These are phyloP conservation scores for Cataglyphis hispanica DNA, from an alignment of 1,140 invertebrate species.

Conservation along the genomic window DNA sequence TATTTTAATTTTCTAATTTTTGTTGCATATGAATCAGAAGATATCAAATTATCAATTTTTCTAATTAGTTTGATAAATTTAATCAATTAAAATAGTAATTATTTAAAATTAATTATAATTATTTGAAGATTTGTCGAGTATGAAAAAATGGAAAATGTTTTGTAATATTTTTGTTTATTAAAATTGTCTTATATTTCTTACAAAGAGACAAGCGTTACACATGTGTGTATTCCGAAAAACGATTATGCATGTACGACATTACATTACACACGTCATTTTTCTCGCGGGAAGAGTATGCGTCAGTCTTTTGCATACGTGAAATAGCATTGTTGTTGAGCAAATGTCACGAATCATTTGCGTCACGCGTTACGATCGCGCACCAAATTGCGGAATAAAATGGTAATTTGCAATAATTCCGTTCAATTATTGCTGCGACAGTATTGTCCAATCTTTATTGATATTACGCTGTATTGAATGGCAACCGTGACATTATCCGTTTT, in stretches of 20 bases:
- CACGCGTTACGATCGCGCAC: conserved; percentile 46
- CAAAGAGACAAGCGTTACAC: not conserved
- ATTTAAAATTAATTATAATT: not conserved
- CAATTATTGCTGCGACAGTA: conserved; percentile 41
- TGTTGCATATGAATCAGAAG: not conserved
- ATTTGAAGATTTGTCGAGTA: not conserved
- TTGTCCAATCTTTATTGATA: conserved; percentile 52
- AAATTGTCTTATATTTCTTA: not conserved
- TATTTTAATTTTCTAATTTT: not conserved
- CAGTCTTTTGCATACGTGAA: not conserved
- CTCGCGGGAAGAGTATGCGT: not conserved
- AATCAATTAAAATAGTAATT: not conserved
- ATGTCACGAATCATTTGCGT: conserved; percentile 53
- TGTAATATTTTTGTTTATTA: not conserved
- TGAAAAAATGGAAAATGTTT: not conserved
- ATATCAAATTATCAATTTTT: not conserved
- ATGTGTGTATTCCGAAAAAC: not conserved
- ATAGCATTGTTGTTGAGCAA: conserved; percentile 35
- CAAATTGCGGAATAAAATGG: conserved; percentile 56
- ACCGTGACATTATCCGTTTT: conserved; percentile 46
- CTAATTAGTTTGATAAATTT: not conserved
- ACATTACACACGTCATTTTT: conserved; percentile 42
- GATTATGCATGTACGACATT: conserved; percentile 15
- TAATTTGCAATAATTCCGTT: conserved; percentile 59
- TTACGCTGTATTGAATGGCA: conserved; percentile 40